Evolutionary conservation across 2,888 invertebrate species (phyloP), one percentile per base, ranked within the genome.

Genomic region (Caenorhabditis afra): DNA sequence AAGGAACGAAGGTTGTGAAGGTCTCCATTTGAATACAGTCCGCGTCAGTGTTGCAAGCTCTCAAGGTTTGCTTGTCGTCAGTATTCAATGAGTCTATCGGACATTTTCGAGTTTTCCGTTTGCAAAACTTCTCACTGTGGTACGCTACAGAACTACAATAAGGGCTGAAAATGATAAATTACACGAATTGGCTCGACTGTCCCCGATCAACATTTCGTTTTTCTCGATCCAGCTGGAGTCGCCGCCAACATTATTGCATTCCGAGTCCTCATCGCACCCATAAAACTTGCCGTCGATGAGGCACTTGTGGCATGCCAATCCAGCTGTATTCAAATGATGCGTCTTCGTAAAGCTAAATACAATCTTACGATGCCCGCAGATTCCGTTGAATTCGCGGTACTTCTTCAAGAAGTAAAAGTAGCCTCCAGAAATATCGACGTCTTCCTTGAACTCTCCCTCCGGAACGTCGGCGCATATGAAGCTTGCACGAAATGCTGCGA

Each of bases 61-160:
- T 18, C 23, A 1, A 1, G 1, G 22, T 39, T 3, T n/a, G 3
- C 1, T 12, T 16, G 14, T 37, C 55, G 11, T 55, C 65, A 20
- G 29, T 35, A 37, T 66, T 55, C 45, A 66, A 37, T 5, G 65
- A 66, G 53, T 66, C 65, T 35, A 55, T 45, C 11, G 65, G 65
- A 18, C 65, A 66, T 3, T 3, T 12, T 53, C 53, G 47, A 12
- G 55, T 12, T 35, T 29, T 16, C 55, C 65, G 14, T 11, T 41
- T 65, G 65, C 18, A 52, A 23, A 22, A 18, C 20, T 4, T 29
- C 7, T 29, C 4, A 3, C 7, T 7, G 7, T 29, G 4, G 29
- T 29, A 5, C 14, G 8, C 49, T n/a, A 18, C 39, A 8, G 10
- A n/a, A 20, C 20, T 37, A 44, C 23, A 29, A 14, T 4, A 14